phyloP scores from a whole-genome alignment of 2,797 vertebrate genomes.

The Sebastes kiyomatsui region DNA sequence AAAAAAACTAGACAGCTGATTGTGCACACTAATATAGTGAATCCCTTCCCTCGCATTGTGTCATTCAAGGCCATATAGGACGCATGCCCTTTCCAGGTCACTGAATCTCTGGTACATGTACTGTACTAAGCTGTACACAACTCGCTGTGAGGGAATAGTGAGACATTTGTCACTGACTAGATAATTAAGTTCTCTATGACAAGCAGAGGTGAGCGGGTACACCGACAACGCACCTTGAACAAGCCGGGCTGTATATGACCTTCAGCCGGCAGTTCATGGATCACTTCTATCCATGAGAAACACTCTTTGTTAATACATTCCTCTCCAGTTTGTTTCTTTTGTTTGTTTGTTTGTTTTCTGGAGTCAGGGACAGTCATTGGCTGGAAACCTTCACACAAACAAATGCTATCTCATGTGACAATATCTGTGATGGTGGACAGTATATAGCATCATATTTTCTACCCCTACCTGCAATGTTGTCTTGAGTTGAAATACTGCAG shows the following conservation, averaged over 20 bases:
- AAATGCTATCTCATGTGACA: not conserved
- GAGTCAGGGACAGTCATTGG: not conserved
- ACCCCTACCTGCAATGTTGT: not conserved
- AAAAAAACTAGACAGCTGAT: not conserved
- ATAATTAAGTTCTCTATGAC: conserved; percentile 29
- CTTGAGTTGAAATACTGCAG: not conserved
- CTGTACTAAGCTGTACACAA: not conserved
- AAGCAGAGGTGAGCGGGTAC: conserved; percentile 25
- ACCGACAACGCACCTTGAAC: not conserved
- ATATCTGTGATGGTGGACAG: not conserved
- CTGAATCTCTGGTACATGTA: not conserved
- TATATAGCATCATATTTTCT: not conserved
- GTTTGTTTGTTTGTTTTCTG: not conserved
- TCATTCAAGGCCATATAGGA: not conserved
- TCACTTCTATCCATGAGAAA: not conserved
- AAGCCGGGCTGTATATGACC: not conserved
- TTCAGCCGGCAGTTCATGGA: not conserved
- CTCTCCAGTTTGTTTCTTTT: not conserved
- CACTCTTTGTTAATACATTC: not conserved
- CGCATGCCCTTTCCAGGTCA: not conserved
- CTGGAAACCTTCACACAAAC: not conserved
- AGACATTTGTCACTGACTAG: conserved; percentile 47
- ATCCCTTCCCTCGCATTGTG: not conserved
- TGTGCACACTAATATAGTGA: not conserved
- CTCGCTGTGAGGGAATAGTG: conserved; percentile 4